Evolutionary conservation across 2,888 invertebrate species (phyloP).

Genomic region (Conomelus anceps): DNA sequence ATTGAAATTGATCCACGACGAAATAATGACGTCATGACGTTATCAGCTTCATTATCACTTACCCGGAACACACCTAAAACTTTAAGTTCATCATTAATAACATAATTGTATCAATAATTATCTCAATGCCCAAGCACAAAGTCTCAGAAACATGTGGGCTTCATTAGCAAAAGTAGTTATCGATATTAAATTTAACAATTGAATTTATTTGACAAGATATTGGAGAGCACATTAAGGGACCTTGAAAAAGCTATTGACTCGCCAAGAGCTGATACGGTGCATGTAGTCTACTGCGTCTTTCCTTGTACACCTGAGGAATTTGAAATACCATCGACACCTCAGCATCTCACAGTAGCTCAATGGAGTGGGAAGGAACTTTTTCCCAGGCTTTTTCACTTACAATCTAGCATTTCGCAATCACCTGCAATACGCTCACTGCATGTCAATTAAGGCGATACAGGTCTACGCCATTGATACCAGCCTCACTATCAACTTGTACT

Average conservation of each 20-base stretch:
- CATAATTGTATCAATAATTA: too few species aligned
- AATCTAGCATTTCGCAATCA: background rate
- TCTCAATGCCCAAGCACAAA: too few species aligned
- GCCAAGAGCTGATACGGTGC: background rate
- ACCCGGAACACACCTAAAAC: too few species aligned
- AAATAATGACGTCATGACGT: too few species aligned
- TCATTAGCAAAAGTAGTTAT: too few species aligned
- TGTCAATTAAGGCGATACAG: background rate
- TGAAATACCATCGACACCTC: background rate
- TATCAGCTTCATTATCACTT: too few species aligned
- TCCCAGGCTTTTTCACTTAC: background rate
- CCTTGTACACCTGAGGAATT: background rate
- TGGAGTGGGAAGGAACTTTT: background rate
- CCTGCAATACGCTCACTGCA: background rate
- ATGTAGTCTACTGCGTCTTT: background rate
- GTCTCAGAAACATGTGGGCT: too few species aligned
- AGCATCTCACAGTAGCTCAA: too few species aligned
- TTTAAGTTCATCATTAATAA: too few species aligned
- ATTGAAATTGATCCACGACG: too few species aligned
- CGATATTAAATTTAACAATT: too few species aligned
- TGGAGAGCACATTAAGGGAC: background rate
- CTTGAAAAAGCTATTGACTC: background rate
- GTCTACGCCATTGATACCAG: background rate
- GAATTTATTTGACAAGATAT: background rate
- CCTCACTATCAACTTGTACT: background rate